Evolutionary conservation across 2,888 invertebrate species (phyloP), one percentile per base, ranked within the genome.

Genomic region (Eudasyphora cyanicolor): DNA sequence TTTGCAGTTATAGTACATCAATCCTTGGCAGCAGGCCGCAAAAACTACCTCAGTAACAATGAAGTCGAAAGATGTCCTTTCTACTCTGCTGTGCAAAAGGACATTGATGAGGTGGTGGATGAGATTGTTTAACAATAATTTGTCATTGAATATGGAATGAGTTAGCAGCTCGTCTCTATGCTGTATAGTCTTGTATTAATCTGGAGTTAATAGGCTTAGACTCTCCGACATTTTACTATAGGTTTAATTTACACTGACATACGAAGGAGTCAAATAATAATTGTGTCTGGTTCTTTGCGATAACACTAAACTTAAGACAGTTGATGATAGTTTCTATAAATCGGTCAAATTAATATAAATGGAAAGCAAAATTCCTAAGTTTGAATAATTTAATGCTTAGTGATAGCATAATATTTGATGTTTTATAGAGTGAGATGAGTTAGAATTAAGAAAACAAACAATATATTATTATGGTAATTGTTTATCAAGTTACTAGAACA

Each of bases 1-100:
- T 83, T 83, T 83, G 80, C 83, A 80, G 80, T 80, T 80, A 57
- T 80, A 80, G 45, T 83, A 80, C 74, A 83, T 83, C 79, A 83
- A 76, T 83, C 62, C 73, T 38, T 71, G 24, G 32, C 17, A 73
- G 69, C 42, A 24, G 24, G 60, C 67, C 21, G 71, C 24, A 51
- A 76, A 70, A 71, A 75, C 67, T 67, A 24, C 38, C 60, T 60
- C 29, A n/a, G 29, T 29, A 57, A 14, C 57, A 32, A 8, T 21
- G n/a, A 62, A 24, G 32, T 6, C 21, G 57, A 35, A 79, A 38
- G 38, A 83, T 19, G 76, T 71, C 49, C 19, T 19, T 67, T 67
- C 42, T 8, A 5, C 1, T 24, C 19, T 10, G 45, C 45, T n/a
- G 8, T 21, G 24, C 19, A 7, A n/a, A 19, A 21, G 10, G 24